phyloP scores from a whole-genome alignment of 2,113 vertebrate genomes.

The Cettia cetti region DNA sequence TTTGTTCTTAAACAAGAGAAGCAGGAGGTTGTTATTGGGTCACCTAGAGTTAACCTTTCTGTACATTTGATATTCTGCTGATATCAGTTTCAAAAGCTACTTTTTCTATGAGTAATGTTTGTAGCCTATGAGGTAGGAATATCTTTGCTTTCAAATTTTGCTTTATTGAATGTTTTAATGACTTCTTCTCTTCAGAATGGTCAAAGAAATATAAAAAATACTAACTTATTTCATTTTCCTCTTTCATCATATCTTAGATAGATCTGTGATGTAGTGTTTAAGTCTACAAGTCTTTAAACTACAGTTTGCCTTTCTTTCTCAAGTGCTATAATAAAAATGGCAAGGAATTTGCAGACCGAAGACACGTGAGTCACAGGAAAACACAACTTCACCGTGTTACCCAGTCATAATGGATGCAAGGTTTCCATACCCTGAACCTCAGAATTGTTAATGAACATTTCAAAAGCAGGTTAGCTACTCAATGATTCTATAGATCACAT shows the following conservation, averaged over 20 bases:
- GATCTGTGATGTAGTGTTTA: not conserved
- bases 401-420: not conserved
- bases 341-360: not conserved
- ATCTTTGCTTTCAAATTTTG: not conserved
- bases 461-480: not conserved
- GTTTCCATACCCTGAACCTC: not conserved
- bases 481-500: not conserved
- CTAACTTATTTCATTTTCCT: not conserved
- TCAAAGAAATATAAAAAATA: not conserved
- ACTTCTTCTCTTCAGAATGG: not conserved
- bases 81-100: not conserved
- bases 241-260: not conserved
- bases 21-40: not conserved
- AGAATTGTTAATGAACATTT: not conserved
- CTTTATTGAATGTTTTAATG: not conserved
- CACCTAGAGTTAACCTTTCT: not conserved
- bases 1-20: not conserved
- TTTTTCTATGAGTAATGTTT: not conserved
- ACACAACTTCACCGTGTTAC: not conserved
- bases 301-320: not conserved
- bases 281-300: not conserved
- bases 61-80: not conserved
- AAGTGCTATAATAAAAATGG: not conserved
- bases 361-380: not conserved
- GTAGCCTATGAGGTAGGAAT: not conserved